Base-by-base conservation (phyloP, 1,140 invertebrate genomes). In the Brevipalpus yothersi region DNA sequence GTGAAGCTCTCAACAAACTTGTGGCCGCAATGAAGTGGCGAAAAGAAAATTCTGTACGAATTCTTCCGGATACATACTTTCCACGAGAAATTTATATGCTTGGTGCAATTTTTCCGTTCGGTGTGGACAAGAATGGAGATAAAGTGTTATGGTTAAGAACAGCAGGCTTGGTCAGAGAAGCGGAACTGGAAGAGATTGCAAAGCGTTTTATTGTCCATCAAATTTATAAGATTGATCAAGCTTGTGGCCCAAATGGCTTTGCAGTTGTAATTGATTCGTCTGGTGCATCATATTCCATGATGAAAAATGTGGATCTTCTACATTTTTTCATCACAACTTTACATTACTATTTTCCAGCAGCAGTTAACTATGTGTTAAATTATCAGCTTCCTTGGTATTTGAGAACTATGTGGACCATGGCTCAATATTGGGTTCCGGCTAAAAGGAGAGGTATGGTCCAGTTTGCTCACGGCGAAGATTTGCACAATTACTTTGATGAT, bases 261-360 rank as follows among this genome's bases (percentile, higher is more conserved):
- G 23, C 58, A 15, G 23, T 64, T n/a, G 61, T 64, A 15, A 56
- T 63, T 40, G 63, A 64, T 53, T 63, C 41, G 13, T n/a, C 19
- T 15, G 58, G 55, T 11, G 58, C 58, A 17, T 58, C 58, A 12
- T 15, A 56, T 15, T 7, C 45, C 0, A 60, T 58, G 23, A 13
- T 40, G n/a, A 4, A 45, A 15, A 61, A 65, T 49, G 39, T 65
- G 49, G 64, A 64, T 40, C 49, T 62, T 42, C 40, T 63, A 4
- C 49, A 45, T 56, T 63, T 61, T 58, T 41, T 64, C 39, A 62
- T 65, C 19, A 17, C 23, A 11, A 51, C 60, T 19, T 45, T 65
- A 21, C 61, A 57, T 21, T 58, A 62, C 13, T 59, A 65, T 41
- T 65, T 63, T 53, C 64, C 64, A 7, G 43, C 49, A 17, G 64